These are phyloP conservation scores for Ceryle rudis DNA, from an alignment of 2,797 vertebrate species.

Conservation along the genomic window DNA sequence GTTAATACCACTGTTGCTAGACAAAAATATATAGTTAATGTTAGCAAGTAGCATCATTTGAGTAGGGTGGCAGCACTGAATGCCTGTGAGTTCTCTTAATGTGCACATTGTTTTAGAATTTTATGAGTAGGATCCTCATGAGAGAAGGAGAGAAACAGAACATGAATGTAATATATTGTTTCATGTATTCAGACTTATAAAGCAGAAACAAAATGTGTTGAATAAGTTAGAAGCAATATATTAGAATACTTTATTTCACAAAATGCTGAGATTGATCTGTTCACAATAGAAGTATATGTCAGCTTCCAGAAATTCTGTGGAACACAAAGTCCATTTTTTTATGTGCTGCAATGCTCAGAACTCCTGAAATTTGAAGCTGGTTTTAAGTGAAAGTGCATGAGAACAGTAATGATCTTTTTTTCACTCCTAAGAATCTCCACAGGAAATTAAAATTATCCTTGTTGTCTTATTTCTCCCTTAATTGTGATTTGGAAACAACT, in stretches of 20 bases:
- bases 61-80: neutral
- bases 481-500: neutral
- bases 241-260: neutral
- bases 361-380: neutral
- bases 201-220: neutral
- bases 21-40: neutral
- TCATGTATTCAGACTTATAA: neutral
- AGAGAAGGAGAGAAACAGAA: neutral
- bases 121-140: neutral
- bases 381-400: neutral
- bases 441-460: neutral
- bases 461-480: neutral
- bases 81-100: neutral
- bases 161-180: neutral
- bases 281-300: neutral
- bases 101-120: neutral
- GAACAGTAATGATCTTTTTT: neutral
- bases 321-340: neutral
- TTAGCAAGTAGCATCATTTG: neutral
- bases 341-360: neutral
- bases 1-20: neutral
- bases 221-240: neutral
- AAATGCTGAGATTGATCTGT: neutral
- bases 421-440: neutral
- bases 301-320: neutral